Evolutionary conservation across 1,140 invertebrate genomes (phyloP), one percentile per base, ranked within the genome.

Genomic region (Heliconius himera): DNA sequence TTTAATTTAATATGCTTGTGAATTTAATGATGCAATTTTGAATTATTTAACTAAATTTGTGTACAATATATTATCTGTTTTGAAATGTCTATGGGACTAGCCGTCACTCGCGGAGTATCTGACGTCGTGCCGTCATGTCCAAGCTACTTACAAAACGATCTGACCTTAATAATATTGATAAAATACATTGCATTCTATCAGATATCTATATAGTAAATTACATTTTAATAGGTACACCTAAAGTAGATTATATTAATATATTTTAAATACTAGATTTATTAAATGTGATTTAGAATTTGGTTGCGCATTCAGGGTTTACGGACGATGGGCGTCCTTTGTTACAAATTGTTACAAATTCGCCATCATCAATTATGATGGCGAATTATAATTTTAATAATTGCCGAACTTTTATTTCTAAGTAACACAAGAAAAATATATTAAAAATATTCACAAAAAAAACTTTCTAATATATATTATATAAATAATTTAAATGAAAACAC

Each of bases 231-330:
- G 49, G 49, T 51, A 89, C 85, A 82, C 87, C 90, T 87, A 87
- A 85, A 84, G 83, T 82, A 87, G 77, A 77, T 86, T 66, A 66
- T 66, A 22, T 22, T 60, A 66, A 66, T 66, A 66, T 66, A 66
- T 66, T 66, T 60, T 56, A 56, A 66, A 66, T 66, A 29, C 60
- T 89, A 89, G 83, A 88, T 90, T 89, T 66, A 66, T 66, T 90
- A 88, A 89, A 86, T 88, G 90, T 91, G 90, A 93, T 93, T 93
- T 93, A 93, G 91, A 93, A 93, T 93, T 92, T 93, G 90, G 90
- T 93, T 93, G 87, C 90, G 82, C 88, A 81, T 33, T 70, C 76
- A 80, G 88, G 84, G 85, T 84, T 80, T 85, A 70, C 82, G 80
- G 88, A 84, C 88, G 82, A 84, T 74, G 77, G 81, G 77, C 80